Evolutionary conservation across 2,113 vertebrate genomes (phyloP).

Genomic region (Lipotes vexillifer): DNA sequence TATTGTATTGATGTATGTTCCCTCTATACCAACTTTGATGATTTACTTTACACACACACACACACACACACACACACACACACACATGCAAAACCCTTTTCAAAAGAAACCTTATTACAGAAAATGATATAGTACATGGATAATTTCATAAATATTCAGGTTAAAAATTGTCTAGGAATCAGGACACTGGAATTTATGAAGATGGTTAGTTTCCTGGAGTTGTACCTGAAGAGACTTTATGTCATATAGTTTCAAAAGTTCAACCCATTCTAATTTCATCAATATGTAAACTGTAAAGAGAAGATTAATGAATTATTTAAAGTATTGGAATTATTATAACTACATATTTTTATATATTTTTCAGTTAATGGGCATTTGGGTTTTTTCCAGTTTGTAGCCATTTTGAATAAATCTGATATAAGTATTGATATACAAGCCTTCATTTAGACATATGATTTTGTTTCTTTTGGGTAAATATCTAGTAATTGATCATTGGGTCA

Average conservation of each 20-base stretch:
- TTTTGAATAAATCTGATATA: background rate
- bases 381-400: background rate
- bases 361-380: background rate
- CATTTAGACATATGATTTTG: background rate
- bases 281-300: background rate
- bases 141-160: background rate
- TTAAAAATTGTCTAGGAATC: background rate
- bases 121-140: background rate
- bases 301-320: background rate
- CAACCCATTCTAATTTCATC: background rate
- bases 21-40: background rate
- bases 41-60: background rate
- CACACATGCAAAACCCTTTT: background rate
- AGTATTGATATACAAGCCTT: background rate
- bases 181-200: background rate
- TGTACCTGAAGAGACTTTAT: too few species aligned
- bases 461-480: background rate
- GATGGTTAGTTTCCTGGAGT: background rate
- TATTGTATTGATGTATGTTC: background rate
- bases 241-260: background rate
- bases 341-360: background rate
- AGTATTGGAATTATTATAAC: background rate
- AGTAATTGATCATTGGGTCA: background rate
- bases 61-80: too few species aligned
- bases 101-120: background rate